Evolutionary conservation across 1,140 invertebrate genomes (phyloP).

Genomic region (Globodera ellingtonae): DNA sequence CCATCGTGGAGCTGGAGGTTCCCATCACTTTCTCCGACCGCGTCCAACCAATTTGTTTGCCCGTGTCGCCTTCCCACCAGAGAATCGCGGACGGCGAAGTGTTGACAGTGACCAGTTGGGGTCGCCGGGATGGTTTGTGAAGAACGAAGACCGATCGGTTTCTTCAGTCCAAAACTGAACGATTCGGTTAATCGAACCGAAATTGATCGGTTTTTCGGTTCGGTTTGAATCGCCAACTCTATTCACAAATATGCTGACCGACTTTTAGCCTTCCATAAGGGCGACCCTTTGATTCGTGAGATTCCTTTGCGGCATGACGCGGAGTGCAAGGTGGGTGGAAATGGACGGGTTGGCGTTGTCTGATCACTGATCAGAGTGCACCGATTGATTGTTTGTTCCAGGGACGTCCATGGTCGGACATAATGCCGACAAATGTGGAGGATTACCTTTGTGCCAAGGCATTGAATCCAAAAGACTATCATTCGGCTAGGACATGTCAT

Average conservation of each 20-base stretch:
- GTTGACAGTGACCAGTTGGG: slow-evolving; percentile 38
- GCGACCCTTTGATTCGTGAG: slow-evolving; percentile 49
- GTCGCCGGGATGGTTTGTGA: slow-evolving; percentile 29
- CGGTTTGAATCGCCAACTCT: too few relatives aligned
- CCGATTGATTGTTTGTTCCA: not conserved
- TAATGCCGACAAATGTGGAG: slow-evolving; percentile 35
- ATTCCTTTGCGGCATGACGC: slow-evolving; percentile 47
- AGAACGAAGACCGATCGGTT: not conserved
- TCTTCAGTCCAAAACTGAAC: too few relatives aligned
- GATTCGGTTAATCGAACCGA: not conserved
- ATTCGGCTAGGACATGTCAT: slow-evolving; percentile 49
- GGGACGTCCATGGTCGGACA: slow-evolving; percentile 39
- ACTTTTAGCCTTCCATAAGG: slow-evolving; percentile 38
- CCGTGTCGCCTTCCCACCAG: not conserved
- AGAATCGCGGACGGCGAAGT: slow-evolving; percentile 16
- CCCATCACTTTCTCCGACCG: slow-evolving; percentile 15
- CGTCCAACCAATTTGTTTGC: slow-evolving; percentile 42
- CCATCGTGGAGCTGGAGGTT: slow-evolving; percentile 18
- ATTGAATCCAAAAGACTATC: slow-evolving; percentile 40
- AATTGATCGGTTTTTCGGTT: not conserved
- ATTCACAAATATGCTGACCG: not conserved
- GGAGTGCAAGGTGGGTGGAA: slow-evolving; percentile 26
- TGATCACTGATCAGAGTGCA: not conserved
- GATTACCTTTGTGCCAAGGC: slow-evolving; percentile 54
- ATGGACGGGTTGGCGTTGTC: not conserved